Conservation (phyloP, 92 coral and sea anemone genomes). For the Paragorgia papillata region DNA sequence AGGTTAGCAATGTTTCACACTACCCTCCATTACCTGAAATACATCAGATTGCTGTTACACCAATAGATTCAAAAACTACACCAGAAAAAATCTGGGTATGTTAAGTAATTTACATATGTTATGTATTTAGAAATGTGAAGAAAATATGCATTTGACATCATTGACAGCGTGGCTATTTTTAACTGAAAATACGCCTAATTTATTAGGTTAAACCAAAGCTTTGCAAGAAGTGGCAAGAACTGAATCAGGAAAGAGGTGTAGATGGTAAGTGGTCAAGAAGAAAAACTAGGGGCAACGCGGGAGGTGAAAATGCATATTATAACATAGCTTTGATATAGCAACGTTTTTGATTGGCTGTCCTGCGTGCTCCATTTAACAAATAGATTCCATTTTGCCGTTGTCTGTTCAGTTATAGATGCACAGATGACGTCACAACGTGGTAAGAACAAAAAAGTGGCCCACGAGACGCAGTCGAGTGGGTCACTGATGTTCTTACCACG, state of each 20-base stretch:
- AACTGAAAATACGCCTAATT: neutral
- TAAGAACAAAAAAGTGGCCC: no score
- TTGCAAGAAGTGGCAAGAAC: slow-evolving; percentile 58
- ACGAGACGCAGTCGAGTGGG: no score
- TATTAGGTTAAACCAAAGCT: slow-evolving; percentile 73
- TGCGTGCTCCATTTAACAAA: no score
- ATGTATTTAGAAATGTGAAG: no score
- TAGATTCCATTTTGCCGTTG: no score
- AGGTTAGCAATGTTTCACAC: neutral
- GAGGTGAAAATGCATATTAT: neutral
- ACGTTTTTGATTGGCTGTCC: no score
- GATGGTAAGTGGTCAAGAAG: neutral
- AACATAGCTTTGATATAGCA: no score
- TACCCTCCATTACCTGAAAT: slow-evolving; percentile 9
- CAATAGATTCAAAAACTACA: slow-evolving; percentile 4
- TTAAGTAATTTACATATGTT: neutral
- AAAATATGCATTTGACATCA: neutral
- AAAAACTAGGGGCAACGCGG: no score
- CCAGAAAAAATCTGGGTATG: slow-evolving; percentile 23
- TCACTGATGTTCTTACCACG: no score
- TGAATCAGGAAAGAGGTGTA: slow-evolving; percentile 31
- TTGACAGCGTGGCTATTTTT: no score
- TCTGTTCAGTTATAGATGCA: no score
- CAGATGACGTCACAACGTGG: no score
- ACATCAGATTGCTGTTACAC: neutral